Evolutionary conservation across 2,797 vertebrate species (phyloP), one percentile per base, ranked within the genome.

Genomic region (Pseudochirops cupreus): DNA sequence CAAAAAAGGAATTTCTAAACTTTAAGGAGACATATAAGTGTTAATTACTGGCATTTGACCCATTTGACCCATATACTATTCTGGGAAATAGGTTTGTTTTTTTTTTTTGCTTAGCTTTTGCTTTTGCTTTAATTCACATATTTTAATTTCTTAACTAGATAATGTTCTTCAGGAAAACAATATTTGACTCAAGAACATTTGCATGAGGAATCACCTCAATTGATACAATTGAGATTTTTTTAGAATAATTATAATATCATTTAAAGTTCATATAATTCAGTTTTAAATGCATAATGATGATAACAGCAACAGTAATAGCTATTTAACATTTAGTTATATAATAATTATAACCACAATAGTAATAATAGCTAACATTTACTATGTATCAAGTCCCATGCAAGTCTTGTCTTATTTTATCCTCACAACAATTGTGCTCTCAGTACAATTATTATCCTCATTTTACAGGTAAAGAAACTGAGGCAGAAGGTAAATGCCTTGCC

Each of bases 161-260:
- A 11, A 13, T 62, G 12, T 62, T 62, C 58, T 67, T 67, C 12
- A 31, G 28, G 10, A 59, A 59, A 59, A 10, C 58, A 67, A 33
- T 33, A 62, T 62, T 62, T 62, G 28, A 67, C 59, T 14, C 59
- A 14, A n/a, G 39, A 29, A 2, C 16, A 9, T 89, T 90, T 90
- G 56, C 56, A 93, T 0, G 0, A 57, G 59, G 12, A 74, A 87
- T 92, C 3, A 92, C 39, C 67, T 62, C 55, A 56, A 90, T 95
- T 33, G 58, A 74, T 90, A 91, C 91, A 91, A 92, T 53, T 5
- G 57, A 91, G 92, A 93, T 93, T 29, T 55, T 4, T 90, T 90
- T 50, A 16, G 29, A 29, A 54, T 31, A 90, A 5, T 53, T 90
- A 52, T 39, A 54, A 54, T 53, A 21, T 14, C 46, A 90, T 54